These are phyloP conservation scores for Colaptes auratus DNA, from an alignment of 2,113 vertebrate genomes.

Conservation along the genomic window DNA sequence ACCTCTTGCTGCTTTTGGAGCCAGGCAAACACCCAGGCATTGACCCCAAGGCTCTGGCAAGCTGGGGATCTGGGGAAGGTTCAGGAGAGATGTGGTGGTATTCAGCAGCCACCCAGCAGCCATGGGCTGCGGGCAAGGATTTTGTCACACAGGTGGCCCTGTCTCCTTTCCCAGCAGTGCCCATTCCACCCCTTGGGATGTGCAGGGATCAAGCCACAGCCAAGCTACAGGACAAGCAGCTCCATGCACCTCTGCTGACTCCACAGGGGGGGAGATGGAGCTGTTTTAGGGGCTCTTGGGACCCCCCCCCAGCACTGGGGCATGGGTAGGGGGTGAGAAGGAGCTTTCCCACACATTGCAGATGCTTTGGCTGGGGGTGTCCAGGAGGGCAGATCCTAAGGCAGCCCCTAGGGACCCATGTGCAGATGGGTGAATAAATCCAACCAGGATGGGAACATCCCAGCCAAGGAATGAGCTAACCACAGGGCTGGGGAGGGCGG, in stretches of 20 bases:
- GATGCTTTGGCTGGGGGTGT: fast-evolving
- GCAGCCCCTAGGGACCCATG: fast-evolving
- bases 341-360: neutral
- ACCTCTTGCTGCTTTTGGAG: neutral
- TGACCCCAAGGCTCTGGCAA: neutral
- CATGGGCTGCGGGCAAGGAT: neutral
- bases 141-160: neutral
- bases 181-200: neutral
- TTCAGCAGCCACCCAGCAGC: neutral
- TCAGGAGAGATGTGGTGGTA: neutral
- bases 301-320: fast-evolving
- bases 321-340: fast-evolving
- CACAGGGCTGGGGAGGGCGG: fast-evolving
- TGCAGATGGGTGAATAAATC: neutral
- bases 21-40: neutral
- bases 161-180: neutral
- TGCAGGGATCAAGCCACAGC: fast-evolving
- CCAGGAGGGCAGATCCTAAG: neutral
- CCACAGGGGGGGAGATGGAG: fast-evolving
- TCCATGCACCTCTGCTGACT: neutral
- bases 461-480: neutral
- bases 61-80: neutral
- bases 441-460: neutral
- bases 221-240: fast-evolving
- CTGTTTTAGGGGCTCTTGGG: neutral